Conservation (phyloP, 2,888 invertebrate genomes). For the Xylota segnis region DNA sequence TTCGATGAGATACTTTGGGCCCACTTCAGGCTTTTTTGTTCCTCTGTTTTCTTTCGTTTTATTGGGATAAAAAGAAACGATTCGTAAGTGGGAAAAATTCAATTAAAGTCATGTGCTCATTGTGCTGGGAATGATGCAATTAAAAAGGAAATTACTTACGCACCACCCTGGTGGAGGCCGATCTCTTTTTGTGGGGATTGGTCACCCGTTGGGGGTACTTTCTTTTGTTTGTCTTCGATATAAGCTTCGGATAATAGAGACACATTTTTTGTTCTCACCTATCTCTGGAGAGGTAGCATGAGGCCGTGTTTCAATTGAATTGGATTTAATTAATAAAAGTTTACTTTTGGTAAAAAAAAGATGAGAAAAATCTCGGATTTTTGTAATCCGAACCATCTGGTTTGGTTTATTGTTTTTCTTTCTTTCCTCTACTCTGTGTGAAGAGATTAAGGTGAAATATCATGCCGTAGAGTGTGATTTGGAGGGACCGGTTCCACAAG, state of each 20-base stretch:
- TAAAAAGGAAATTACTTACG: slow-evolving; percentile 32
- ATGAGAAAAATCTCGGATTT: slow-evolving; percentile 15
- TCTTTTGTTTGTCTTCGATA: slow-evolving; percentile 6
- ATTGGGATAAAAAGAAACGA: slow-evolving; percentile 21
- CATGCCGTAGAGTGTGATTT: not conserved
- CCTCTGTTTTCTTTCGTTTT: not conserved
- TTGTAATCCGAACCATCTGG: slow-evolving; percentile 26
- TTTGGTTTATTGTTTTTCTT: not conserved
- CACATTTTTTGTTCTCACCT: slow-evolving; percentile 2
- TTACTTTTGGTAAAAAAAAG: not conserved
- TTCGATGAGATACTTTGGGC: slow-evolving; percentile 30
- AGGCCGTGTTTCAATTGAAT: slow-evolving; percentile 29
- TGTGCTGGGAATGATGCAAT: slow-evolving; percentile 31
- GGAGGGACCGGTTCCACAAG: not conserved
- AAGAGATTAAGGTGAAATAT: not conserved
- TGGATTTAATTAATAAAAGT: slow-evolving; percentile 28
- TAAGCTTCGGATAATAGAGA: not conserved
- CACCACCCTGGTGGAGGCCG: not conserved
- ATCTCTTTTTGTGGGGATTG: not conserved
- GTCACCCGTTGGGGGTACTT: slow-evolving; percentile 14
- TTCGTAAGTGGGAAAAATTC: slow-evolving; percentile 39
- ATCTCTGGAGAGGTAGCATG: not conserved
- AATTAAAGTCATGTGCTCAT: slow-evolving; percentile 44
- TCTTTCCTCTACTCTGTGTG: not conserved
- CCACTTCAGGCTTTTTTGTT: slow-evolving; percentile 1